phyloP scores from a whole-genome alignment of 2,113 vertebrate species.

The Tragulus kanchil region DNA sequence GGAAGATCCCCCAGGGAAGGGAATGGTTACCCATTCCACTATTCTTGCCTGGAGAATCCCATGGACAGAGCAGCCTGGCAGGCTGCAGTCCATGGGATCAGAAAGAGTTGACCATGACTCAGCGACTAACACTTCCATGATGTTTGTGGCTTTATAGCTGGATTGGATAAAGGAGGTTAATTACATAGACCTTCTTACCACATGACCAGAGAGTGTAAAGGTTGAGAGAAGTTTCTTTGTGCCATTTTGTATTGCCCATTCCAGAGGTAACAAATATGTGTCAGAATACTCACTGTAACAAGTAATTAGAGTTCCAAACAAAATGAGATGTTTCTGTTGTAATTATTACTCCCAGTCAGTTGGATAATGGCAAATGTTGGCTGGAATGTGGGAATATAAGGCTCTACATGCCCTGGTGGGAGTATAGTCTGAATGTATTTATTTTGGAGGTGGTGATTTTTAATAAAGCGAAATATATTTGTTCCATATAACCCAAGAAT shows the following conservation, averaged over 20 bases:
- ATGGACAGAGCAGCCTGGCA: background rate
- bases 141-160: background rate
- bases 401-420: background rate
- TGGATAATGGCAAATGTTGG: background rate
- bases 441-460: background rate
- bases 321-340: background rate
- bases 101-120: background rate
- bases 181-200: background rate
- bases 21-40: background rate
- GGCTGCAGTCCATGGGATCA: background rate
- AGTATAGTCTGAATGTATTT: background rate
- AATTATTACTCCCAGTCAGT: background rate
- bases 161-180: background rate
- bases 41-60: background rate
- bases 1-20: background rate
- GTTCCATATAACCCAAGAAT: background rate
- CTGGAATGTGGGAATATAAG: background rate
- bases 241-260: background rate
- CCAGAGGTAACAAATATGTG: background rate
- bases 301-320: background rate
- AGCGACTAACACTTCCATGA: background rate
- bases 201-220: background rate
- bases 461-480: conserved; percentile 10
- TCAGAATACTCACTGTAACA: background rate
- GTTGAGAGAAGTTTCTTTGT: background rate